phyloP scores from a whole-genome alignment of 2,888 invertebrate species.

The Petrophora chlorosata region DNA sequence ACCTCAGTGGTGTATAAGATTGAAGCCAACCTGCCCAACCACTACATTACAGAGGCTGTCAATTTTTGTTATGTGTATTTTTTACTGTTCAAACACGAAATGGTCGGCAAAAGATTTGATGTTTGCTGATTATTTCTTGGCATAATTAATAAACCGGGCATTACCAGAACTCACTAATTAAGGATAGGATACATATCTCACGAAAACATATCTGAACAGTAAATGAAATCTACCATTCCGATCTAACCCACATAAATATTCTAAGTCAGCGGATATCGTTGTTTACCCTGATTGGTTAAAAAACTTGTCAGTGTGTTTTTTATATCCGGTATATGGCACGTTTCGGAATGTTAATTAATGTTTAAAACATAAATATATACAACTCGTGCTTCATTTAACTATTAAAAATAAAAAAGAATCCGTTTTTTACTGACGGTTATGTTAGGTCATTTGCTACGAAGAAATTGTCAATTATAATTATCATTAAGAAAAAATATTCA shows the following conservation, averaged over 20 bases:
- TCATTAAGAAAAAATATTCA: not conserved
- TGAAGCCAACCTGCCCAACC: too few relatives aligned
- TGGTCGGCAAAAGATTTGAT: too few relatives aligned
- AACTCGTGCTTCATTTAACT: too few relatives aligned
- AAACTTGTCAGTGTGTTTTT: constrained; percentile 2
- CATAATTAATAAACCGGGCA: too few relatives aligned
- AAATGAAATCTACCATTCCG: not conserved
- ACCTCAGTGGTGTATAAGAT: too few relatives aligned
- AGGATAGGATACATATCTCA: too few relatives aligned
- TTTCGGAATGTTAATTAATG: not conserved
- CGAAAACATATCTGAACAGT: not conserved
- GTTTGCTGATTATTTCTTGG: too few relatives aligned
- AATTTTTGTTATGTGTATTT: too few relatives aligned
- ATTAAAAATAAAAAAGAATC: too few relatives aligned
- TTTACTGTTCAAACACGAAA: too few relatives aligned
- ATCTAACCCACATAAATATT: constrained; percentile 1
- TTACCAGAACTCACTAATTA: too few relatives aligned
- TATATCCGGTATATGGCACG: not conserved
- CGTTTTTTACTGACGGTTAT: not conserved
- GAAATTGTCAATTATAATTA: not conserved
- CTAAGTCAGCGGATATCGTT: constrained; percentile 2
- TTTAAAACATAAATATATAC: not conserved
- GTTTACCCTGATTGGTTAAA: not conserved
- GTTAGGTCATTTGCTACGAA: not conserved
- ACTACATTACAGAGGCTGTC: too few relatives aligned